Conservation (phyloP, 2,797 vertebrate species). For the Helostoma temminkii region DNA sequence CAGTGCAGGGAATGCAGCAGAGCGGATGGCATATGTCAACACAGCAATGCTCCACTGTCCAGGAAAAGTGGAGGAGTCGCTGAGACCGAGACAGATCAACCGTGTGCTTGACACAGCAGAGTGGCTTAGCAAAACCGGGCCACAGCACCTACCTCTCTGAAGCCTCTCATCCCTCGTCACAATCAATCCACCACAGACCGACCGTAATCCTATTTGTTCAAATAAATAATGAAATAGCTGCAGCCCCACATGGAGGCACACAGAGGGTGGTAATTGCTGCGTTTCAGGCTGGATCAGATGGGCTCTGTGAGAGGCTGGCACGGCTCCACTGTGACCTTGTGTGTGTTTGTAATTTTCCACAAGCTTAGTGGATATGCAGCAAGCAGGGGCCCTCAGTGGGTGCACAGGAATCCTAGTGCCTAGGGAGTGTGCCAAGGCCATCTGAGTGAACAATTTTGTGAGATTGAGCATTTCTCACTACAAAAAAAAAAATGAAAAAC, state of each 20-base stretch:
- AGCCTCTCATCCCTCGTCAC: slow-evolving; percentile 76
- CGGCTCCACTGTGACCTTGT: slow-evolving; percentile 80
- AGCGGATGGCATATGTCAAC: slow-evolving; percentile 71
- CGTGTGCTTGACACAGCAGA: slow-evolving; percentile 63
- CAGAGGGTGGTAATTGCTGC: slow-evolving; percentile 81
- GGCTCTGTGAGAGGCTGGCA: slow-evolving; percentile 81
- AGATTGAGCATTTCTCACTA: slow-evolving; percentile 37
- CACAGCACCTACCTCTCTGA: slow-evolving; percentile 49
- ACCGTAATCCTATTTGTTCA: slow-evolving; percentile 83
- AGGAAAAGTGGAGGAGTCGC: slow-evolving; percentile 60
- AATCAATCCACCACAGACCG: slow-evolving; percentile 78
- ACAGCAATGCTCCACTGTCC: slow-evolving; percentile 60
- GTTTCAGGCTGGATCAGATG: slow-evolving; percentile 82
- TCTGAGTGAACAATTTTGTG: slow-evolving; percentile 36
- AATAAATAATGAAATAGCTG: slow-evolving; percentile 85
- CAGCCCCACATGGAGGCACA: slow-evolving; percentile 68
- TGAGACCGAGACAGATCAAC: slow-evolving; percentile 61
- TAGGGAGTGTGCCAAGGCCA: slow-evolving; percentile 57
- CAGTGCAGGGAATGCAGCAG: slow-evolving; percentile 43
- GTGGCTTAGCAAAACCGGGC: slow-evolving; percentile 56
- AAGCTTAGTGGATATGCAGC: slow-evolving; percentile 77
- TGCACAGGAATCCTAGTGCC: slow-evolving; percentile 59
- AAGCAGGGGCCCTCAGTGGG: slow-evolving; percentile 64
- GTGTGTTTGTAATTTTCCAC: slow-evolving; percentile 83
- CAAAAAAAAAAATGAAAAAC: not conserved